Evolutionary conservation across 2,113 vertebrate species (phyloP).

Genomic region (Rana temporaria): DNA sequence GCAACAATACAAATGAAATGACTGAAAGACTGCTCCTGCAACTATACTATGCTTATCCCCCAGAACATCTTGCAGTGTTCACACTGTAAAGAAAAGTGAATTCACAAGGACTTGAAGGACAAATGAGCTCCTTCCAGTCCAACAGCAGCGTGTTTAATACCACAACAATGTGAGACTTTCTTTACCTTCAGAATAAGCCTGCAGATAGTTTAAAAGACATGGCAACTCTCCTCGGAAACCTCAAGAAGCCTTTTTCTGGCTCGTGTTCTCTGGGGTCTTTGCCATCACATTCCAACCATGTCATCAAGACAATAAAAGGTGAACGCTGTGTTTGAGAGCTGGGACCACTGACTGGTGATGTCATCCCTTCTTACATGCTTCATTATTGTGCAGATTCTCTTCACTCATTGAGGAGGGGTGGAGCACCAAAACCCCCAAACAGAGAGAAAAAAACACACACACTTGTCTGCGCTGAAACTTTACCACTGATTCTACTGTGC

Average conservation of each 20-base stretch:
- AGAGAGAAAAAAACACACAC: not conserved
- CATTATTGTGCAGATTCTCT: slow-evolving; percentile 76
- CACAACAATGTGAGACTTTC: slow-evolving; percentile 49
- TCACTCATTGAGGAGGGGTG: slow-evolving; percentile 71
- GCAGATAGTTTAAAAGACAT: slow-evolving; percentile 47
- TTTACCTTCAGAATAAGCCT: slow-evolving; percentile 74
- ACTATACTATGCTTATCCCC: not conserved
- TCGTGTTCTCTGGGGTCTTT: slow-evolving; percentile 66
- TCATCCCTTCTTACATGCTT: slow-evolving; percentile 77
- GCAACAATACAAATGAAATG: too few relatives aligned
- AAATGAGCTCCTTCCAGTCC: slow-evolving; percentile 42
- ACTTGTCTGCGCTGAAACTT: slow-evolving; percentile 1
- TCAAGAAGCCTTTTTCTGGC: slow-evolving; percentile 62
- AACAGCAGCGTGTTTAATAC: slow-evolving; percentile 52
- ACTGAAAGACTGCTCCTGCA: not conserved
- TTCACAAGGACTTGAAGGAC: not conserved
- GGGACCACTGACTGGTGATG: slow-evolving; percentile 77
- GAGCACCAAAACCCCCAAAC: slow-evolving; percentile 61
- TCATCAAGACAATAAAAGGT: slow-evolving; percentile 83
- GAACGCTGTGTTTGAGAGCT: slow-evolving; percentile 75
- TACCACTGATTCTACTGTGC: not conserved
- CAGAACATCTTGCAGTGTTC: not conserved
- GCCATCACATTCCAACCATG: slow-evolving; percentile 76
- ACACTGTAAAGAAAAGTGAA: slow-evolving; percentile 6
- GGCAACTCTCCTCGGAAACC: slow-evolving; percentile 53